Evolutionary conservation across 2,797 vertebrate genomes (phyloP).

Genomic region (Pyrocephalus nanus): DNA sequence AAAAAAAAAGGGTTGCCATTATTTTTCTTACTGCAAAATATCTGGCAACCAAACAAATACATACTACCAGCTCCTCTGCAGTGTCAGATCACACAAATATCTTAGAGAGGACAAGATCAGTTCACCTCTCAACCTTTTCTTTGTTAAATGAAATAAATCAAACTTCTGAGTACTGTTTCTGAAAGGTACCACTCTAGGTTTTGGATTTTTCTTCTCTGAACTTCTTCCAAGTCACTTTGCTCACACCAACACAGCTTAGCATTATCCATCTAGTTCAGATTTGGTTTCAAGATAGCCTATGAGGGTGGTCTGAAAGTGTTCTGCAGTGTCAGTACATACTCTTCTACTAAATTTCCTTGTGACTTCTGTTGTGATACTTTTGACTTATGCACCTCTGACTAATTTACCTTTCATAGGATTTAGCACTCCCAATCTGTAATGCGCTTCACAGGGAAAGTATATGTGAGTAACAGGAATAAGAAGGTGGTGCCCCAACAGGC

Average conservation of each 20-base stretch:
- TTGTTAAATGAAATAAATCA: neutral
- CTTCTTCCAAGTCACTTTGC: neutral
- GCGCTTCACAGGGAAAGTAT: neutral
- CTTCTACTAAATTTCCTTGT: neutral
- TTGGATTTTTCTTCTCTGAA: neutral
- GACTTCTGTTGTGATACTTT: neutral
- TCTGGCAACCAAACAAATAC: neutral
- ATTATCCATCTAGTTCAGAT: neutral
- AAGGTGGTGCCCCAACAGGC: too few relatives aligned
- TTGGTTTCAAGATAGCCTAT: neutral
- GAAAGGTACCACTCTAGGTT: neutral
- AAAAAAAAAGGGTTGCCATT: neutral
- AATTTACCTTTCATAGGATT: neutral
- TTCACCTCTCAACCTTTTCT: neutral
- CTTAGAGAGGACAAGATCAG: neutral
- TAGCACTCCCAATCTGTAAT: neutral
- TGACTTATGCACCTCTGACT: neutral
- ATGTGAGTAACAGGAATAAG: neutral
- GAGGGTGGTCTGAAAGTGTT: neutral
- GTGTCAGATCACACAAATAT: neutral
- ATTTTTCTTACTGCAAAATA: neutral
- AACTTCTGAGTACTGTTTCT: neutral
- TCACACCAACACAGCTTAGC: neutral
- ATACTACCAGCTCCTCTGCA: neutral
- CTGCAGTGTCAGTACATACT: neutral